A percentile compares a stretch with the other conserved stretches of the same genome.
Conservation (phyloP, 2,797 vertebrate species). For the Sparus aurata region DNA sequence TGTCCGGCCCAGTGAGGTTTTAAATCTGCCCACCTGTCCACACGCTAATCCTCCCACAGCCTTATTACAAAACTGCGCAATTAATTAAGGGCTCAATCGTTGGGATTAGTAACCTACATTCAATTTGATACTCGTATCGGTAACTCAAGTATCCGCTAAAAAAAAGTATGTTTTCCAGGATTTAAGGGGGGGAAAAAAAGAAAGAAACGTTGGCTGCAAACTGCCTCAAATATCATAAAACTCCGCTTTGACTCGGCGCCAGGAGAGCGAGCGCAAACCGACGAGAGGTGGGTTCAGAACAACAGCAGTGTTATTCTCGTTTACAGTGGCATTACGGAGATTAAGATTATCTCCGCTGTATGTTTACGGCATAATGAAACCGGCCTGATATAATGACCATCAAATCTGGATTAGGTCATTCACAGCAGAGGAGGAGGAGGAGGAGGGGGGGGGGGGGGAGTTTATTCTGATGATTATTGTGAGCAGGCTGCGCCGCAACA, state of each 20-base stretch:
- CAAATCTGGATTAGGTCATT: slow-evolving; percentile 85
- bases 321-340: slow-evolving; percentile 79
- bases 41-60: slow-evolving; percentile 78
- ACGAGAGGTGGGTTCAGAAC: slow-evolving; percentile 37
- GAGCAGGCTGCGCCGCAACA: slow-evolving; percentile 61
- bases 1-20: slow-evolving; percentile 76
- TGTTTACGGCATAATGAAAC: slow-evolving; percentile 82
- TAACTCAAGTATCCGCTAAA: slow-evolving; percentile 12
- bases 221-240: neutral
- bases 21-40: slow-evolving; percentile 84
- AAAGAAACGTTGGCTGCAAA: neutral
- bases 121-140: slow-evolving; percentile 69
- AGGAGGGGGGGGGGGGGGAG: slow-evolving; percentile 32
- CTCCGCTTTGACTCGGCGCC: neutral
- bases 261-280: slow-evolving; percentile 8
- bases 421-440: slow-evolving; percentile 60
- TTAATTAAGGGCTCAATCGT: slow-evolving; percentile 83
- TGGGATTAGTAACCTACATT: slow-evolving; percentile 82
- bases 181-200: neutral
- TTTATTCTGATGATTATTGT: slow-evolving; percentile 74
- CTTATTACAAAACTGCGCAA: slow-evolving; percentile 81
- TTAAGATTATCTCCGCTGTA: slow-evolving; percentile 82
- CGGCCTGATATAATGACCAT: slow-evolving; percentile 80
- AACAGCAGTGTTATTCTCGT: slow-evolving; percentile 56
- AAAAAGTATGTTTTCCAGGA: slow-evolving; percentile 32